A percentile compares a stretch with the other conserved stretches of the same genome.
Conservation (phyloP, 2,888 invertebrate species). For the Meliscaeva auricollis region DNA sequence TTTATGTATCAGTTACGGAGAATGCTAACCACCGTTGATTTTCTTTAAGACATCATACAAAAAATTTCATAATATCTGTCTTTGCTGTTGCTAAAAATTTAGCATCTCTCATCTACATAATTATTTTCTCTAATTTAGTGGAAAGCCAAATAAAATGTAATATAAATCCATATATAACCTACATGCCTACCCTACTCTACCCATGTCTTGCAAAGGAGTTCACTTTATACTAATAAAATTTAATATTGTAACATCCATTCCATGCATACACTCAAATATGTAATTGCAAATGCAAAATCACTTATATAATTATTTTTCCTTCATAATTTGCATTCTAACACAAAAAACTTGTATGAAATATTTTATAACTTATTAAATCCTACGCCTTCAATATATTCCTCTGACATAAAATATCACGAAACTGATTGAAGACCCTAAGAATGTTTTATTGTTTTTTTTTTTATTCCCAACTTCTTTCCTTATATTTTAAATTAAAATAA, state of each 20-base stretch:
- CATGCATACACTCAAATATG: conserved; percentile 10
- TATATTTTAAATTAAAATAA: background rate
- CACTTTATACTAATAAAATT: conserved; percentile 8
- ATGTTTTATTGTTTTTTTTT: background rate
- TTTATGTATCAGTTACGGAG: too few relatives aligned
- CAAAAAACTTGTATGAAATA: background rate
- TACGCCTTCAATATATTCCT: conserved; percentile 77
- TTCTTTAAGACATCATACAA: too few relatives aligned
- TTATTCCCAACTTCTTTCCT: conserved; percentile 11
- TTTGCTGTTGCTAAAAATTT: too few relatives aligned
- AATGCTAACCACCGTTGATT: too few relatives aligned
- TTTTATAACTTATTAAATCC: conserved; percentile 14
- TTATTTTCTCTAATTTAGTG: too few relatives aligned
- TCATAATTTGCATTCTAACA: conserved; percentile 28
- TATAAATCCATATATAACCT: background rate
- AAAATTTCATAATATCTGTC: too few relatives aligned
- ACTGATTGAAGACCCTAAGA: background rate
- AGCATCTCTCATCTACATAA: too few relatives aligned
- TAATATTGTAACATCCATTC: conserved; percentile 6
- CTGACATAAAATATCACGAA: conserved; percentile 14
- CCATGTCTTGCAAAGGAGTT: background rate
- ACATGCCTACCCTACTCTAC: background rate
- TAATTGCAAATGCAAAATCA: background rate
- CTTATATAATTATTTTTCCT: conserved; percentile 1
- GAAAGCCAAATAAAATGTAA: too few relatives aligned